Evolutionary conservation across 2,888 invertebrate genomes (phyloP).

Genomic region (Coenonympha arcania): DNA sequence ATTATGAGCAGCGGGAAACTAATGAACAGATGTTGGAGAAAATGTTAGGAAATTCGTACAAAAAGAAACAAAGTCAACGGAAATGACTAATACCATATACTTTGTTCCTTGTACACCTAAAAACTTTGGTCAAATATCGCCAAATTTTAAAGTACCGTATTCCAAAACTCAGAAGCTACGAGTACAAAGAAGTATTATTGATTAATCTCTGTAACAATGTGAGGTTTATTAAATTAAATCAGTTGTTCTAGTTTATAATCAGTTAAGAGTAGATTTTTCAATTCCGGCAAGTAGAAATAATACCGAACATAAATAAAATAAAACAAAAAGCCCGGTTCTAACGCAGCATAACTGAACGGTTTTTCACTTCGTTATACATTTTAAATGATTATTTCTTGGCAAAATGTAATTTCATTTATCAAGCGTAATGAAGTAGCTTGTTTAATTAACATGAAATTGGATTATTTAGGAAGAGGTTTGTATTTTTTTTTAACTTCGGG

Average conservation of each 20-base stretch:
- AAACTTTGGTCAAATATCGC: too few species aligned
- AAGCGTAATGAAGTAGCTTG: too few species aligned
- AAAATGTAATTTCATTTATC: not conserved
- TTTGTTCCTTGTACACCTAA: too few species aligned
- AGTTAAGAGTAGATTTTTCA: constrained; percentile 10
- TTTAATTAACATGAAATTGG: too few species aligned
- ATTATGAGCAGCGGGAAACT: not conserved
- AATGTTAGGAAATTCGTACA: too few species aligned
- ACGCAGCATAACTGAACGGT: constrained; percentile 12
- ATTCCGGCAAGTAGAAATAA: constrained; percentile 4
- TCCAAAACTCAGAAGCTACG: not conserved
- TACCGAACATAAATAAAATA: constrained; percentile 9
- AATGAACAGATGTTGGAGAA: too few species aligned
- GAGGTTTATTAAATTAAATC: constrained; percentile 6
- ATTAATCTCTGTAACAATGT: not conserved
- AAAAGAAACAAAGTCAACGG: too few species aligned
- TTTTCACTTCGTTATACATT: constrained; percentile 11
- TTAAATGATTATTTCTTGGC: not conserved
- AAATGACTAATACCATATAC: too few species aligned
- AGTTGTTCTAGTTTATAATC: constrained; percentile 8
- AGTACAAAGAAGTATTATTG: not conserved
- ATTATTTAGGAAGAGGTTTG: too few species aligned
- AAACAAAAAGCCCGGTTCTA: constrained; percentile 6
- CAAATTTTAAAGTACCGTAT: too few species aligned
- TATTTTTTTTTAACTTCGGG: too few species aligned